Conservation (phyloP, 2,113 vertebrate species). For the Arothron firmamentum region DNA sequence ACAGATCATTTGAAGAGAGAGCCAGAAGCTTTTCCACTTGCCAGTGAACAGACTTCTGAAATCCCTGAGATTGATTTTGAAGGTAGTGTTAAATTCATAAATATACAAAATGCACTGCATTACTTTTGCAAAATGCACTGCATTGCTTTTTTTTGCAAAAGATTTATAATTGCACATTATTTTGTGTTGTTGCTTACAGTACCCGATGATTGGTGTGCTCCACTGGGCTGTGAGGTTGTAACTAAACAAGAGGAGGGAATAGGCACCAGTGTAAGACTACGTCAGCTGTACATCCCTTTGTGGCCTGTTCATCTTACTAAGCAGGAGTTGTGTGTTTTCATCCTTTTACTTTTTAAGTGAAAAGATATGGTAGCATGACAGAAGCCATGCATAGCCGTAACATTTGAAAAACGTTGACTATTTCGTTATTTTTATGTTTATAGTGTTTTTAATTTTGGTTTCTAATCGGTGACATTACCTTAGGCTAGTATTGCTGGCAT, state of each 20-base stretch:
- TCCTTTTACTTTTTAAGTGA: too few relatives aligned
- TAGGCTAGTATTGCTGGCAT: too few relatives aligned
- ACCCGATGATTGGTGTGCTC: constrained; percentile 64
- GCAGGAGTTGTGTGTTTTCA: constrained; percentile 40
- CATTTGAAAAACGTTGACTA: background rate
- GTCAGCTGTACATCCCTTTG: constrained; percentile 50
- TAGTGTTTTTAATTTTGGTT: too few relatives aligned
- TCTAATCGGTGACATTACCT: too few relatives aligned
- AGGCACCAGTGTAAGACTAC: constrained; percentile 47
- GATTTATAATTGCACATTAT: background rate
- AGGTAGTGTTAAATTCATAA: constrained; percentile 31
- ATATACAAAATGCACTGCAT: background rate
- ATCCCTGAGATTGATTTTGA: constrained; percentile 43
- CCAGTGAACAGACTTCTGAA: background rate
- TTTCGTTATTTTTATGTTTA: too few relatives aligned
- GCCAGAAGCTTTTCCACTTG: background rate
- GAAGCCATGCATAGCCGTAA: background rate
- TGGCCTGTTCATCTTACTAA: constrained; percentile 31
- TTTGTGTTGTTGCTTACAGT: constrained; percentile 34
- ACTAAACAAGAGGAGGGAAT: background rate
- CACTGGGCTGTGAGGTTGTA: constrained; percentile 32
- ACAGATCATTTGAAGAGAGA: background rate
- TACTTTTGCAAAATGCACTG: background rate
- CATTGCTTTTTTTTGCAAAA: background rate
- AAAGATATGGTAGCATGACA: too few relatives aligned